Percentiles rank a stretch among this genome's conserved stretches.
Evolutionary conservation across 2,113 vertebrate species (phyloP).

Genomic region (Himantopus leucocephalus): DNA sequence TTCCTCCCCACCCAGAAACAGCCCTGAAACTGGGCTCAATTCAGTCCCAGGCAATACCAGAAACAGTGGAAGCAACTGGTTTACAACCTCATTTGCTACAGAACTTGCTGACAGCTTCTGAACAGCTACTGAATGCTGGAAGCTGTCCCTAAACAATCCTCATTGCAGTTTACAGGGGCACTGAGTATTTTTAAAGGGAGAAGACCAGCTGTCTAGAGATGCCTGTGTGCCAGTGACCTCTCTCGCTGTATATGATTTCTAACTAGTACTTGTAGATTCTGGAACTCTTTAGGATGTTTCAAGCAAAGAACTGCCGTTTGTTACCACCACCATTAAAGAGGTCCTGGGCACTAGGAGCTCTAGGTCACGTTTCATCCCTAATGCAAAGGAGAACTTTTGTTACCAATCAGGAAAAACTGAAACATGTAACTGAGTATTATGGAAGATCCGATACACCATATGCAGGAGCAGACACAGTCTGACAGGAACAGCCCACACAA

Average conservation of each 20-base stretch:
- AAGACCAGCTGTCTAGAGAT: not conserved
- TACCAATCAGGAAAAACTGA: not conserved
- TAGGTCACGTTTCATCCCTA: not conserved
- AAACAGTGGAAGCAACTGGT: not conserved
- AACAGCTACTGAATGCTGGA: not conserved
- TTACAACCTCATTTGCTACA: not conserved
- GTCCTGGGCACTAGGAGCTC: not conserved
- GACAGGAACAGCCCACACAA: not conserved
- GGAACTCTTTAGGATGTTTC: not conserved
- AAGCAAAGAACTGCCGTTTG: not conserved
- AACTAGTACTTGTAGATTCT: not conserved
- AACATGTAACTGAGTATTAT: not conserved
- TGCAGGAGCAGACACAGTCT: not conserved
- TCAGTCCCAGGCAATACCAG: not conserved
- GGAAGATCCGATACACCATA: not conserved
- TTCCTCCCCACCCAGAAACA: not conserved
- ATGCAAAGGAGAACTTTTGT: not conserved
- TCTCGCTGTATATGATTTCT: not conserved
- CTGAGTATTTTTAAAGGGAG: not conserved
- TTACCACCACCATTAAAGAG: not conserved
- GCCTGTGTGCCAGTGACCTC: not conserved
- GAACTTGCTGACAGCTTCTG: constrained; percentile 8
- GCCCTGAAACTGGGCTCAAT: not conserved
- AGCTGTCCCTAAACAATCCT: not conserved
- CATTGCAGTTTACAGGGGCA: not conserved